A percentile compares a stretch with the other conserved stretches of the same genome.
Evolutionary conservation across 2,113 vertebrate species (phyloP).

Genomic region (Lepisosteus osseus): DNA sequence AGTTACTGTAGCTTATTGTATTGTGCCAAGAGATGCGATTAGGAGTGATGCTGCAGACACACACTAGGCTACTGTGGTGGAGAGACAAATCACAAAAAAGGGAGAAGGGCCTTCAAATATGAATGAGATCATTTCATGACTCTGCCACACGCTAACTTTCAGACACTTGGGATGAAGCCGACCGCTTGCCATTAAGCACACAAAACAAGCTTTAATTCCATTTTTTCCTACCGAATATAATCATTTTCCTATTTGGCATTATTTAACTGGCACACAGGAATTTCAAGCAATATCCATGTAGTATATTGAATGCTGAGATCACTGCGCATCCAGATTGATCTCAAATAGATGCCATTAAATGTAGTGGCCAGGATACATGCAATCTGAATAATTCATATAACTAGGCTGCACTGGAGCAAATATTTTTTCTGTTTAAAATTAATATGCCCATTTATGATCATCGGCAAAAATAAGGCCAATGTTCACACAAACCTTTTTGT

Average conservation of each 20-base stretch:
- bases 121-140: not conserved
- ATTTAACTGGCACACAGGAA: conserved; percentile 55
- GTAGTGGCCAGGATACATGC: conserved; percentile 62
- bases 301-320: conserved; percentile 36
- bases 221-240: not conserved
- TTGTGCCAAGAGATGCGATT: no score
- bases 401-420: conserved; percentile 56
- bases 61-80: not conserved
- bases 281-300: conserved; percentile 44
- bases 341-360: conserved; percentile 62
- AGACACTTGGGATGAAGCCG: no score
- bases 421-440: conserved; percentile 40
- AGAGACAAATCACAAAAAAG: not conserved
- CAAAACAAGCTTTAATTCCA: not conserved
- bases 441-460: conserved; percentile 55
- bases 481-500: conserved; percentile 43
- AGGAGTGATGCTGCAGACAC: no score
- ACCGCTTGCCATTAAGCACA: no score
- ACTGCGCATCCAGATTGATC: conserved; percentile 67
- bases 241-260: conserved; percentile 7
- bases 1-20: no score
- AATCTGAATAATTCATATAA: conserved; percentile 70
- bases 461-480: conserved; percentile 57
- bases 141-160: not conserved
- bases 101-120: conserved; percentile 5